phyloP scores from a whole-genome alignment of 2,888 invertebrate species.

The Galerucella nymphaeae region DNA sequence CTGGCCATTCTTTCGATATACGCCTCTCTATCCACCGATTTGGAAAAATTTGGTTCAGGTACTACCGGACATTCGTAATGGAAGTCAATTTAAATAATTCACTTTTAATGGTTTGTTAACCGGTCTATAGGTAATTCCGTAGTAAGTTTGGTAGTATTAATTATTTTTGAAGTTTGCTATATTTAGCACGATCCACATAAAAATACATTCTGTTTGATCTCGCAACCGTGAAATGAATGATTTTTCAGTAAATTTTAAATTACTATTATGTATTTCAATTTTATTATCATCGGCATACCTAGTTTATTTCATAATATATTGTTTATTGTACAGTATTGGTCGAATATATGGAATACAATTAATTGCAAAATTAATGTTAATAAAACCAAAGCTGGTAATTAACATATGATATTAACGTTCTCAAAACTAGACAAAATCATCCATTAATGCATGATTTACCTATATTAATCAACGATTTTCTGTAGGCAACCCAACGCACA shows the following conservation, averaged over 20 bases:
- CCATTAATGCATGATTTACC: no score
- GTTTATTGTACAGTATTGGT: neutral
- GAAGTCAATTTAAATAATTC: neutral
- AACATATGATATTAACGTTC: no score
- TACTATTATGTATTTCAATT: neutral
- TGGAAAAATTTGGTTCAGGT: no score
- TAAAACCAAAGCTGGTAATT: no score
- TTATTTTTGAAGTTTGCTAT: conserved; percentile 4
- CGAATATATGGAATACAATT: no score
- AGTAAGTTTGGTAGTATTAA: neutral
- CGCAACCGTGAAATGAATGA: neutral
- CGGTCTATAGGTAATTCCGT: conserved; percentile 1
- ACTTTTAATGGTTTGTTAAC: neutral
- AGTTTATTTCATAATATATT: neutral
- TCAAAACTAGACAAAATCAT: no score
- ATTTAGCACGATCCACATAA: conserved; percentile 15
- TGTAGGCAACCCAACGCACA: no score
- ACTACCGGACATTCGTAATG: neutral
- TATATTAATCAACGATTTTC: no score
- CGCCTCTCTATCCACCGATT: no score
- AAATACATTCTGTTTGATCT: neutral
- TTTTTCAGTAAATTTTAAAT: neutral
- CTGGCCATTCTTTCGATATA: no score
- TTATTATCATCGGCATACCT: neutral
- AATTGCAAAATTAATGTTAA: no score